Evolutionary conservation across 2,113 vertebrate species (phyloP).

Genomic region (Lagenorhynchus albirostris): DNA sequence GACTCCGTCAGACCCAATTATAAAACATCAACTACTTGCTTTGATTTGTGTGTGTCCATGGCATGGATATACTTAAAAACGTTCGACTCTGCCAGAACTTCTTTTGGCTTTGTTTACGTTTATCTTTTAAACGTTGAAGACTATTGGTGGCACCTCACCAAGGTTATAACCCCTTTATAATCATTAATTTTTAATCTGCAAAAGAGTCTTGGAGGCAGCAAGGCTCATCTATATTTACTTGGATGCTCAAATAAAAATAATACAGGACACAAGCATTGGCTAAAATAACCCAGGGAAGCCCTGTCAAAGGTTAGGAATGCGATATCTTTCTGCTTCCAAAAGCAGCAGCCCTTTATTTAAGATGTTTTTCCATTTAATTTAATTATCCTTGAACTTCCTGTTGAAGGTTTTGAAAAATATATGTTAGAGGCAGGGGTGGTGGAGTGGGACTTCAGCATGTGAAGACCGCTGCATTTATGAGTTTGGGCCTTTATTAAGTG

Average conservation of each 20-base stretch:
- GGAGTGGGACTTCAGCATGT: not conserved
- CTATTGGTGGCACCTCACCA: constrained; percentile 84
- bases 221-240: constrained; percentile 77
- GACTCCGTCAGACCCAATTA: constrained; percentile 98
- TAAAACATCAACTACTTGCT: constrained; percentile 95
- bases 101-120: constrained; percentile 86
- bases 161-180: constrained; percentile 84
- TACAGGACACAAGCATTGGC: constrained; percentile 31
- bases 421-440: not conserved
- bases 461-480: not conserved
- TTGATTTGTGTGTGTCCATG: constrained; percentile 94
- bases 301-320: constrained; percentile 43
- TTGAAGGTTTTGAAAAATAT: constrained; percentile 46
- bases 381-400: constrained; percentile 59
- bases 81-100: constrained; percentile 82
- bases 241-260: constrained; percentile 71
- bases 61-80: constrained; percentile 88
- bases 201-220: constrained; percentile 78
- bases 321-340: constrained; percentile 57
- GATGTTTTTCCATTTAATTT: constrained; percentile 47
- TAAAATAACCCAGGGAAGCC: constrained; percentile 66
- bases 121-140: constrained; percentile 84
- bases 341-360: constrained; percentile 54
- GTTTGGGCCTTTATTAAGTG: not conserved
- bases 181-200: constrained; percentile 88